Base-by-base conservation (phyloP, 2,797 vertebrate genomes). In the Harpagifer antarcticus region DNA sequence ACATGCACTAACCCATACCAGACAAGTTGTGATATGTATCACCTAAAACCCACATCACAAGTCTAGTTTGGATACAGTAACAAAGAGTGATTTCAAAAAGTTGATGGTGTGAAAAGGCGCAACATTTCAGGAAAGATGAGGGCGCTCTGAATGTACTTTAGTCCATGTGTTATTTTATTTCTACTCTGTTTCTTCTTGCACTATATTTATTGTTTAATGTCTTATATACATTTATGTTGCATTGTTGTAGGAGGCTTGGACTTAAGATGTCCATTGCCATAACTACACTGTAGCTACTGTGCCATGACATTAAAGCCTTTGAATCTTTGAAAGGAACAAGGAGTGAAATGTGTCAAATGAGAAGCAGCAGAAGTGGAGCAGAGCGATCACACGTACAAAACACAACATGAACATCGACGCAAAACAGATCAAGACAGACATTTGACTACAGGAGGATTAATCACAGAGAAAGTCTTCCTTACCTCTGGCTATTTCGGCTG, bases 401-500 rank as follows among this genome's bases (percentile, higher is more conserved):
- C 49, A n/a, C 55, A 63, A 23, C 49, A 9, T 43, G 68, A 59
- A 56, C 59, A 43, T 40, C 54, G 23, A 50, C 43, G 64, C 23
- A 15, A 37, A 37, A 42, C 52, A 33, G 48, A 40, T 31, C 5
- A 27, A 67, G 58, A 66, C 65, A 66, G 56, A 72, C 27, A 72
- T 19, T 17, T 44, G 15, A 68, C 64, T 52, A 19, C 33, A 20
- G 19, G 50, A 72, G 43, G 71, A 76, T 74, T 31, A 14, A 56
- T 65, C 64, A 68, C 49, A 64, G 43, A 62, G 19, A 60, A 79
- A 78, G 58, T 88, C 54, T 73, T 37, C 20, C 91, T 71, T 92
- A 94, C 92, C 91, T 91, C 81, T 60, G 66, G 23, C 23, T 49
- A 56, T 33, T 19, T 74, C 73, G 42, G 76, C 54, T 79, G 23